Evolutionary conservation across 2,797 vertebrate species (phyloP), one percentile per base, ranked within the genome.

Genomic region (Neopelma chrysocephalum): DNA sequence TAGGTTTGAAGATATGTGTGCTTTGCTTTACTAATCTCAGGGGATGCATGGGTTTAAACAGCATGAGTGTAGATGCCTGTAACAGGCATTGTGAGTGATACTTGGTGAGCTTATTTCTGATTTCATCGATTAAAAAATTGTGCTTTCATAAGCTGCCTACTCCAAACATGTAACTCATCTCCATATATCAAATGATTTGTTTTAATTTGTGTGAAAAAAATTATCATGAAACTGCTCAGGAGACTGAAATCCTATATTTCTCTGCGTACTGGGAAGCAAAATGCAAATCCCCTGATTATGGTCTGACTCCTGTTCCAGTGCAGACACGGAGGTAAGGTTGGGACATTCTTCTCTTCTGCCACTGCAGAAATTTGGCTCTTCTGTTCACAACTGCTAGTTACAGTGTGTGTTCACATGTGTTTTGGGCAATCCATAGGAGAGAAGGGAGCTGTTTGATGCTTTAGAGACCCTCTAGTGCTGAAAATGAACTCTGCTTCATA

Each of bases 1-100:
- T 98, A 40, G 97, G 98, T 68, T 98, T 98, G 69, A 99, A 98
- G 97, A 98, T 98, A 50, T 2, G 42, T 57, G 18, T 61, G 23
- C 57, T 70, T 88, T 89, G 26, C 80, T 82, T 91, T 79, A 53
- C 48, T 62, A 19, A 69, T 65, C 56, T 93, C 62, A 56, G 53
- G 58, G 40, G 51, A 50, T 34, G 23, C 50, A 36, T 15, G 31
- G 40, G 13, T 64, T 82, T 81, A 87, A 93, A 32, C 4, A 90
- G 45, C 50, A 18, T n/a, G 29, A 11, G 26, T n/a, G 57, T 57
- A 65, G 38, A 40, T 54, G 14, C 42, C 61, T 65, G 61, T 51
- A 57, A 81, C 12, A 50, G 69, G 75, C 79, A 69, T 19, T 79
- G 8, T 56, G 29, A 48, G 54, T 65, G 64, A 62, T 40, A 83